Evolutionary conservation across 2,888 invertebrate species (phyloP), one percentile per base, ranked within the genome.

Genomic region (Caenorhabditis sinica): DNA sequence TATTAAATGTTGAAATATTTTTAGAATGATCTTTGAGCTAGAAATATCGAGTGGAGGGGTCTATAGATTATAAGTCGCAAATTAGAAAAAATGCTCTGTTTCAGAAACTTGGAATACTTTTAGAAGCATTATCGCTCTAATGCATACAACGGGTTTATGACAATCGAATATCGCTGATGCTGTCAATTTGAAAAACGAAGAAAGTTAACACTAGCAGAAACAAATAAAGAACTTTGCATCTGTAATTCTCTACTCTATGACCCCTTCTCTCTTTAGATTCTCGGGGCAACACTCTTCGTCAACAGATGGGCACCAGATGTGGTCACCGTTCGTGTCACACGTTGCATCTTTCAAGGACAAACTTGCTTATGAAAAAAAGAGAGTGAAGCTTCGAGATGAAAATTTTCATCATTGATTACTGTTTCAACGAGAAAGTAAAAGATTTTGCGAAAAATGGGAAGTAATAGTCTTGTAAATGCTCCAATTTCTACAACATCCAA

Each of bases 221-320:
- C 56, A 69, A 56, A 56, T 15, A 56, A 20, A 33, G n/a, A 17
- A 25, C 25, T 56, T 36, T 36, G 33, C 15, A 53, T 68, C 53
- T 68, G 11, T n/a, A 33, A 36, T 28, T 56, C 56, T 69, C 69
- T 40, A n/a, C 11, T 30, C 4, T 2, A 8, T 69, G 69, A 56
- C 56, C 33, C 30, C 30, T n/a, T n/a, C 65, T 53, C 49, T 69
- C 40, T n/a, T n/a, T 30, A 5, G n/a, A 36, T 33, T 53, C n/a
- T 65, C 43, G 45, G 4, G 4, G 17, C 49, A 49, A 28, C 28
- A 49, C 45, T 45, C 40, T 13, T 13, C 11, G 40, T 28, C 51
- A 68, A 56, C 69, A 69, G 69, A 69, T 69, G 69, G 69, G 23
- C 56, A 69, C 69, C 69, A 69, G 69, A 69, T 69, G 69, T 69